Base-by-base conservation (phyloP, 1,140 invertebrate species). In the Zophobas morio region DNA sequence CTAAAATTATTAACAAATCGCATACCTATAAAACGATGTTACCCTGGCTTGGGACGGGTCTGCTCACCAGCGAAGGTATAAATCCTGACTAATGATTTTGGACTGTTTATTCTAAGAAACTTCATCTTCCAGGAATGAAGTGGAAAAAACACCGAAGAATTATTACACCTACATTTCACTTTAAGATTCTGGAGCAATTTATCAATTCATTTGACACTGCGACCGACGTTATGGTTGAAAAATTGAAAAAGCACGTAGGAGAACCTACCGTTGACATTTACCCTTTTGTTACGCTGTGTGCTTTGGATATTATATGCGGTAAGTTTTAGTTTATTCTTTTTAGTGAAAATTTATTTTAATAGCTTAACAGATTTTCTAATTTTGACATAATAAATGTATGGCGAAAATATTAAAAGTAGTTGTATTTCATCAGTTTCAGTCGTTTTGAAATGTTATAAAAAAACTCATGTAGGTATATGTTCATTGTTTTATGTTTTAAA, bases 121-220 rank as follows among this genome's bases (percentile, higher is more conserved):
- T n/a, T 3, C 32, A 42, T 39, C 8, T 79, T 78, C 72, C 5
- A 81, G 81, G 74, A 54, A 39, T 76, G 1, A 80, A 92, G 86
- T 95, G 94, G 94, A 88, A 88, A 51, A 82, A 78, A 0, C 87
- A 92, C 76, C 83, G 94, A 8, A 93, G 92, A 85, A 84, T 94
- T 60, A 86, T 96, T n/a, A 96, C 95, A 0, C 95, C 95, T 1
- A 92, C 94, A 1, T 96, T 96, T 83, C 95, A 96, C 84, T 96
- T 96, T 83, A 92, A 93, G 81, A 95, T 96, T 74, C 86, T 96
- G n/a, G 90, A 95, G 73, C 88, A 93, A 79, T 95, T 95, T 84
- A 78, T 94, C 0, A 88, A 90, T n/a, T 88, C 94, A 0, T 94
- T 96, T 83, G 91, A 94, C 81, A 88, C 90, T 73, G 91, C 94